A percentile compares a stretch with the other conserved stretches of the same genome.
These are phyloP conservation scores for Anoura caudifer DNA, from an alignment of 2,113 vertebrate species.

Conservation along the genomic window DNA sequence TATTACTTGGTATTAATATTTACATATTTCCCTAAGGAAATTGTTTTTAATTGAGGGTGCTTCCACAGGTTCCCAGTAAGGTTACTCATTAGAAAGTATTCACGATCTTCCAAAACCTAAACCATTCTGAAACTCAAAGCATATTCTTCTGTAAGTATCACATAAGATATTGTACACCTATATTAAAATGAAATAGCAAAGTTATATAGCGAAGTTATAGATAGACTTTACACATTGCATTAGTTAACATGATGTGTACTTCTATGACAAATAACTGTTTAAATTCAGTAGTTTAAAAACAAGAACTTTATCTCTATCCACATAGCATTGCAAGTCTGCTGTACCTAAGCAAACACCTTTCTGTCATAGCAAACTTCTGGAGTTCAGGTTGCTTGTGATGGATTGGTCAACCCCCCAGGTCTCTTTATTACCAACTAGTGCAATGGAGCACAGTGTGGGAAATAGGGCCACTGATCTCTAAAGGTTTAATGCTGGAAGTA, in stretches of 20 bases:
- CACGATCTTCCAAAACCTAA: neutral
- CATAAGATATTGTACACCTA: neutral
- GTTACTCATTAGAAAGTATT: neutral
- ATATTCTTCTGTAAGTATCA: neutral
- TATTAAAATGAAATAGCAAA: neutral
- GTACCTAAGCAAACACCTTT: neutral
- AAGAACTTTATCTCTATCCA: neutral
- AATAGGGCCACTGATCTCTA: neutral
- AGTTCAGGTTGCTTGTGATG: neutral
- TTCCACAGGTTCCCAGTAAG: neutral
- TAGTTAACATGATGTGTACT: neutral
- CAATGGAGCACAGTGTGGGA: fast-evolving
- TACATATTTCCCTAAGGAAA: neutral
- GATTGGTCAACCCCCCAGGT: neutral
- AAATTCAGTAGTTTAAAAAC: neutral
- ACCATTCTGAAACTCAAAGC: neutral
- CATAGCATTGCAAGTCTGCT: neutral
- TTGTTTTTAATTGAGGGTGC: neutral
- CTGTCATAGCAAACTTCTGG: neutral
- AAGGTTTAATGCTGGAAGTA: neutral
- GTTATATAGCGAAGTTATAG: neutral
- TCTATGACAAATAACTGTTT: neutral
- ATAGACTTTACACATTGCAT: neutral
- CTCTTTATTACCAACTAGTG: neutral
- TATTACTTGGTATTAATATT: neutral